Base-by-base conservation (phyloP, 2,797 vertebrate genomes). In the Glyptemys insculpta region DNA sequence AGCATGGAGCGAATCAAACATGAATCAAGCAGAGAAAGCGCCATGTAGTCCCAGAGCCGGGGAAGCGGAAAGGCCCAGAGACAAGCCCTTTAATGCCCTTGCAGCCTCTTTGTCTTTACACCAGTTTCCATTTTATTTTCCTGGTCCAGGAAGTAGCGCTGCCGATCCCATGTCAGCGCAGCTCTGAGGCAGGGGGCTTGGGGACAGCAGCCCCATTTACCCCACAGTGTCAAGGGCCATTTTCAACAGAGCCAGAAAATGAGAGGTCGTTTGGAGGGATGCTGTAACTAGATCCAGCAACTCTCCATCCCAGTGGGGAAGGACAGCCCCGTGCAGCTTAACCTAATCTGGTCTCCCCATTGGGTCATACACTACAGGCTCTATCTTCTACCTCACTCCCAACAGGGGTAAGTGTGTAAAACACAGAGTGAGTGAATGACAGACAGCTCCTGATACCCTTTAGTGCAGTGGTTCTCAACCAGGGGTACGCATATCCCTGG, bases 321-420 rank as follows among this genome's bases (percentile, higher is more conserved):
- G 88, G 50, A 92, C 79, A 84, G 5, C 85, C 85, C 49, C 85
- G 79, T 85, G 74, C 91, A 92, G 93, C 59, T 87, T 34, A 93
- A 62, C n/a, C 18, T 25, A 95, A 92, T 31, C 80, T 84, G 91
- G 79, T 94, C 81, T 94, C 59, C 31, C 81, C 2, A 16, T n/a
- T 74, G 80, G 47, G 62, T 83, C 79, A n/a, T 59, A 9, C 12
- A 68, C 59, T 29, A 14, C 34, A 79, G 83, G 31, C 57, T 96
- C 95, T 95, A 27, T 88, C 92, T 94, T 84, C 87, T 6, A 31
- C 21, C 11, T n/a, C 34, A 15, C 41, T 76, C 29, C 44, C 44
- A 68, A n/a, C 10, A 72, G 34, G 65, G 65, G 19, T n/a, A 72
- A 12, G n/a, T 5, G n/a, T 37, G 65, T 10, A n/a, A 68, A 19